Percentiles rank a stretch among this genome's conserved stretches.
phyloP scores from a whole-genome alignment of 2,888 invertebrate species.

The Eilema griseolum region DNA sequence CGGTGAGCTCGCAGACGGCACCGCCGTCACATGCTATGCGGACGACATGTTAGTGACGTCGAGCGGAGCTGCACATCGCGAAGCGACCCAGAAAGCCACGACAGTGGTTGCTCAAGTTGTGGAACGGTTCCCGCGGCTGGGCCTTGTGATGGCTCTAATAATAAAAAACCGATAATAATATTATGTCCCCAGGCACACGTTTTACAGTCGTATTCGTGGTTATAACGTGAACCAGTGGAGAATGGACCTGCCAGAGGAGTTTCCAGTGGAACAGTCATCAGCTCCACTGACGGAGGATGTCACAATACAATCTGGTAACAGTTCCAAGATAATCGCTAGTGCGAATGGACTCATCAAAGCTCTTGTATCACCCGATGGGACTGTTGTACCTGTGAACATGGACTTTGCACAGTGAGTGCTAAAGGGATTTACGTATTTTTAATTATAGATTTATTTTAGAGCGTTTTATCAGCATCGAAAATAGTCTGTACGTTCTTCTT shows the following conservation, averaged over 20 bases:
- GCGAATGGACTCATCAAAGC: slow-evolving; percentile 92
- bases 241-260: slow-evolving; percentile 79
- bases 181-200: slow-evolving; percentile 70
- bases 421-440: neutral
- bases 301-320: slow-evolving; percentile 66
- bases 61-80: no score
- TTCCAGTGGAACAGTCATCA: slow-evolving; percentile 71
- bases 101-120: no score
- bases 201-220: slow-evolving; percentile 84
- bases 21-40: no score
- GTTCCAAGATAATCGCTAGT: slow-evolving; percentile 88
- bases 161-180: no score
- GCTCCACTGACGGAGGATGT: slow-evolving; percentile 71
- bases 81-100: no score
- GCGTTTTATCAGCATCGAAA: neutral
- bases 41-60: no score
- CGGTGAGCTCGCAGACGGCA: no score
- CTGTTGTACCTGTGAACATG: slow-evolving; percentile 88
- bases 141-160: no score
- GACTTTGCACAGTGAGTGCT: slow-evolving; percentile 91
- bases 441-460: no score
- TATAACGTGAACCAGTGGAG: slow-evolving; percentile 84
- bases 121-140: no score
- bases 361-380: slow-evolving; percentile 74
- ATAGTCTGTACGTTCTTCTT: neutral